Base-by-base conservation (phyloP, 2,113 vertebrate species). In the Percina caprodes region DNA sequence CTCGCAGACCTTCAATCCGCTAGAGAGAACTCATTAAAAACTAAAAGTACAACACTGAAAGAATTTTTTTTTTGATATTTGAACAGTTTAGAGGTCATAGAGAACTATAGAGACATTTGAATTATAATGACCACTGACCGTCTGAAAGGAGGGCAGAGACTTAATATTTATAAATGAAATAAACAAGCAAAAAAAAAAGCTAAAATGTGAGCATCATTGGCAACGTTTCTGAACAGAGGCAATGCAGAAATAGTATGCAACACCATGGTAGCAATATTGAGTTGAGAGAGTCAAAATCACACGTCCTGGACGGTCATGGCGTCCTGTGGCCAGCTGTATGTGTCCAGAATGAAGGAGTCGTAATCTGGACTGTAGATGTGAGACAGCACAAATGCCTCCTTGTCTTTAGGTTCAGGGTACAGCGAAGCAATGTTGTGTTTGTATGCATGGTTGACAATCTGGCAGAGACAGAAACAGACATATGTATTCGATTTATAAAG, bases 351-450 rank as follows among this genome's bases (percentile, higher is more conserved):
- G 89, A 99, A 99, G 0, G 97, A 97, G 79, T 99, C 97, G 0
- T 99, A 99, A 73, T 98, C 96, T 3, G 97, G 92, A 67, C 94
- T 99, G 93, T 99, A 99, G 86, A 98, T 61, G 42, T 96, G 93
- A 59, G 94, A 96, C 69, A 96, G 94, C 77, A 99, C 93, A 83
- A 99, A 99, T 26, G 96, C 93, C 82, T 98, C 97, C 92, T 99
- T 99, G 95, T 99, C 98, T 89, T 97, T 94, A 5, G 98, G 98
- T 86, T 99, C 98, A 0, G 98, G 98, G 84, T 99, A 97, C 86
- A 92, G 91, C 13, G 97, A 97, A 59, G 98, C 98, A 16, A 97
- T 91, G 88, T 94, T 95, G 9, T 97, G 90, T 89, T 94, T 96
- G 95, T 99, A 99, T 33, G 97, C 98, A 23, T 97, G 96, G 90